Evolutionary conservation across 2,797 vertebrate genomes (phyloP), one percentile per base, ranked within the genome.

Genomic region (Helostoma temminkii): DNA sequence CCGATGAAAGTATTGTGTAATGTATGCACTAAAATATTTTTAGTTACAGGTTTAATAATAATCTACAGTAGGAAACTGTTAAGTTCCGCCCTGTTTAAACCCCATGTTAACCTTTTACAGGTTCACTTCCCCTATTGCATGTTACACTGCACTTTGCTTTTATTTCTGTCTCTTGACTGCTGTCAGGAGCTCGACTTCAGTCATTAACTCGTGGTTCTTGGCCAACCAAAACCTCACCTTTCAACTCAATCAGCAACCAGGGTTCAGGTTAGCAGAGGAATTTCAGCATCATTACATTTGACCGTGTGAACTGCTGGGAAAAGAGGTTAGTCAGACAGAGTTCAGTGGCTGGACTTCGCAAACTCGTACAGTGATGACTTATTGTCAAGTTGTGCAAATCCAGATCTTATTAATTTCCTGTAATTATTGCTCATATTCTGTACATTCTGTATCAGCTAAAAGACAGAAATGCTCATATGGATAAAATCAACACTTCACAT

Each of bases 41-140:
- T 39, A n/a, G 36, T 41, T 47, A 11, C 4, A 18, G 11, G 25
- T 67, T 34, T 14, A 53, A 4, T 49, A 14, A 60, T 26, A 21
- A 8, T 7, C 9, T 11, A 9, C 42, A n/a, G 0, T 32, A 4
- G 25, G 15, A 37, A 76, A 66, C 19, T 36, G 2, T 9, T 4
- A 47, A 69, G 55, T 71, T 81, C 76, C 72, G 26, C 59, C 46
- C 2, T 36, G 8, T 6, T 0, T 14, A 53, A 2, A 47, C 58
- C 69, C 67, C 45, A 50, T 55, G n/a, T 76, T 66, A 70, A 76
- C 61, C 32, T 1, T 0, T 0, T 12, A 57, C 54, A 30, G 21
- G 73, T 65, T 74, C n/a, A 80, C 82, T 85, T 82, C 82, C 71
- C 28, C 11, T 67, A 6, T 16, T 54, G 5, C 45, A 1, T 24